Conservation (phyloP, 1,140 invertebrate genomes). For the Paraescarpia echinospica region DNA sequence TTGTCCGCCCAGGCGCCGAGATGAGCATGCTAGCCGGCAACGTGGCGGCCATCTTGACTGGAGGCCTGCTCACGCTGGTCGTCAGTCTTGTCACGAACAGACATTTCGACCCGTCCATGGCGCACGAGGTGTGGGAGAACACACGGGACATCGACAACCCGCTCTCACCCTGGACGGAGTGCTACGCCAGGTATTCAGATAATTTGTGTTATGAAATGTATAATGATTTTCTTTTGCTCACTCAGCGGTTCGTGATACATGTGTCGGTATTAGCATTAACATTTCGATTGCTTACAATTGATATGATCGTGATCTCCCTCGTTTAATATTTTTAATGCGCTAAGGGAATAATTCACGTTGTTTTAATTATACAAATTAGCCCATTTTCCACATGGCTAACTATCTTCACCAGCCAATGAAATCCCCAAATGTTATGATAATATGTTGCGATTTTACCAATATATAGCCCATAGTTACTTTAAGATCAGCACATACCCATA, state of each 20-base stretch:
- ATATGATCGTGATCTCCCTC: no score
- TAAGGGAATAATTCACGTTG: no score
- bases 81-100: conserved; percentile 46
- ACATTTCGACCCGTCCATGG: conserved; percentile 24
- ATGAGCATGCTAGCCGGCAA: conserved; percentile 57
- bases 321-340: no score
- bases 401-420: no score
- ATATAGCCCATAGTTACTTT: not conserved
- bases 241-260: no score
- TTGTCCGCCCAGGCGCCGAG: conserved; percentile 36
- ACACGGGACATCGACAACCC: conserved; percentile 61
- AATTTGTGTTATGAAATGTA: no score
- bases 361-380: no score
- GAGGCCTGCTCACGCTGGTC: conserved; percentile 50
- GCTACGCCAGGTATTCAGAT: conserved; percentile 49
- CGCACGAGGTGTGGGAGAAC: conserved; percentile 54
- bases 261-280: no score
- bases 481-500: no score
- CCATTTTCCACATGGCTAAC: not conserved
- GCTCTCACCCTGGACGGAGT: conserved; percentile 56
- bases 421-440: not conserved
- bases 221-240: no score
- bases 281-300: no score
- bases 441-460: not conserved
- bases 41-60: conserved; percentile 50